phyloP scores from a whole-genome alignment of 2,888 invertebrate genomes.

The Polietes domitor region DNA sequence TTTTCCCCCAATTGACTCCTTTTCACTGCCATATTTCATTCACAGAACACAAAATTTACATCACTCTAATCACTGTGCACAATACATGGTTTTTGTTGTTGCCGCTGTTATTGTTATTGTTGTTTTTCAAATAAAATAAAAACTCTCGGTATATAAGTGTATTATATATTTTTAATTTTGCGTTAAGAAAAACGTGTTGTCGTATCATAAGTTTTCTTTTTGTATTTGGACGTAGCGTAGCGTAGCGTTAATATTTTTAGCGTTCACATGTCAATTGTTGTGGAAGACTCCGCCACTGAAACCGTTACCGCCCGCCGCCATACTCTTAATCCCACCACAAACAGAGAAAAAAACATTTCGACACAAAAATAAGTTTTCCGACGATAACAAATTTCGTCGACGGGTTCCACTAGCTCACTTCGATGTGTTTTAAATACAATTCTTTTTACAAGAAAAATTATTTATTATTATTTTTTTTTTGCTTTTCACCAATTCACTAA shows the following conservation, averaged over 20 bases:
- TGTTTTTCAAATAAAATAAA: not conserved
- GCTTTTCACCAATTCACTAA: not conserved
- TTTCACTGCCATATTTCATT: not conserved
- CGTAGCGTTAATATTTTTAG: slow-evolving; percentile 40
- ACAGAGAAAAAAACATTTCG: not conserved
- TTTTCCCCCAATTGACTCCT: no score
- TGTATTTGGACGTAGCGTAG: not conserved
- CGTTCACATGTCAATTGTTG: slow-evolving; percentile 56
- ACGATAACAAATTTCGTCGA: not conserved
- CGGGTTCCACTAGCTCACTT: not conserved
- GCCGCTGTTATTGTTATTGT: no score
- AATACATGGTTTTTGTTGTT: not conserved
- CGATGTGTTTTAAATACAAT: not conserved
- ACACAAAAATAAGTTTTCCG: not conserved
- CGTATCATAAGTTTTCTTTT: not conserved
- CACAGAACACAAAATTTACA: not conserved
- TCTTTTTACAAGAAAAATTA: not conserved
- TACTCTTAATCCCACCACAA: not conserved
- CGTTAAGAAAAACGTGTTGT: slow-evolving; percentile 5
- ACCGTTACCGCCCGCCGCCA: no score
- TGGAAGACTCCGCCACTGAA: slow-evolving; percentile 14
- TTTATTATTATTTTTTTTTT: not conserved
- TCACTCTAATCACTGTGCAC: slow-evolving; percentile 3
- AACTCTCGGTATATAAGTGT: not conserved
- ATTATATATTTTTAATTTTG: not conserved